A percentile compares a stretch with the other conserved stretches of the same genome.
Conservation (phyloP, 2,113 vertebrate species). For the Ctenodactylus gundi region DNA sequence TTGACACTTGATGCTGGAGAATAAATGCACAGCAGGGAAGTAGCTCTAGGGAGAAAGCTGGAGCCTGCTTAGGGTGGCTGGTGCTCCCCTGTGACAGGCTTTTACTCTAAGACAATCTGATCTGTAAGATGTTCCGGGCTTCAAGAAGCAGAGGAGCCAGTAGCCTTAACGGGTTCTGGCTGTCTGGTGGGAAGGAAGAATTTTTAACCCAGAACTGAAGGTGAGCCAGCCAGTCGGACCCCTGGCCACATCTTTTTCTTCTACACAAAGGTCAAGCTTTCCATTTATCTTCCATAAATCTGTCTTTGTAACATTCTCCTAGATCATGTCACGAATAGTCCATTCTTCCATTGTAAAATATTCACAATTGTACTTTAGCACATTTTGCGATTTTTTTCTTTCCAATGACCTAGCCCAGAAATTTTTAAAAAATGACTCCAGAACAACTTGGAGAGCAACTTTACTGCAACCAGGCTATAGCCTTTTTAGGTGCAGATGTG, state of each 20-base stretch:
- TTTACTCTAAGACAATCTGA: background rate
- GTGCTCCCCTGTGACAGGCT: background rate
- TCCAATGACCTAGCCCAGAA: background rate
- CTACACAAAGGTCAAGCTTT: background rate
- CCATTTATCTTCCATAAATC: slow-evolving; percentile 14
- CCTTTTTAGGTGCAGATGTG: background rate
- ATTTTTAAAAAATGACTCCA: background rate
- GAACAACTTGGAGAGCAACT: background rate
- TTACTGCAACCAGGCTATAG: background rate
- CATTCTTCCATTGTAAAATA: slow-evolving; percentile 17
- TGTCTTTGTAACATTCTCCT: background rate
- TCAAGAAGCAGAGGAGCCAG: background rate
- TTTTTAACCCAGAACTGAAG: background rate
- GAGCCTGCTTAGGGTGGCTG: background rate
- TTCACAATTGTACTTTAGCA: background rate
- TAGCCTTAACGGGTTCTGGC: background rate
- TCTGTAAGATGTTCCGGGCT: background rate
- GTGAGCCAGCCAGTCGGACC: background rate
- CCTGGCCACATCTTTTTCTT: background rate
- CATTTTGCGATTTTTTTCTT: background rate
- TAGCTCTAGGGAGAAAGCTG: background rate
- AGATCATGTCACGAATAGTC: background rate
- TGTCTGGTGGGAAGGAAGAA: background rate
- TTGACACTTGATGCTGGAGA: background rate
- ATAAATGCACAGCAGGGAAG: background rate